Conservation (phyloP, 2,113 vertebrate species). For the Tyrannus savana region DNA sequence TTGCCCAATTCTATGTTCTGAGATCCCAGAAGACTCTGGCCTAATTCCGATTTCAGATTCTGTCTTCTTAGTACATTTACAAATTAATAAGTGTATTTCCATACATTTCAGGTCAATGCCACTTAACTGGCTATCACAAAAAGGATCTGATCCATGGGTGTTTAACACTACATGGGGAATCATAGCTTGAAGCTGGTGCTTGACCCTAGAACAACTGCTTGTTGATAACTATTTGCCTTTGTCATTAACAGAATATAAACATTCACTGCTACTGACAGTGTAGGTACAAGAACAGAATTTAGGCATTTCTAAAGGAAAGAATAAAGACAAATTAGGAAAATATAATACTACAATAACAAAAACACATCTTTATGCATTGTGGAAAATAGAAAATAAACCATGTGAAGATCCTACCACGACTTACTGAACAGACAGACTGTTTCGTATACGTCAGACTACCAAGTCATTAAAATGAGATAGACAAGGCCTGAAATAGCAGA, state of each 20-base stretch:
- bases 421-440: background rate
- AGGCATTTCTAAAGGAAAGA: background rate
- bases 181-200: background rate
- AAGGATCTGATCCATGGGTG: background rate
- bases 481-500: conserved; percentile 26
- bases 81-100: background rate
- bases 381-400: background rate
- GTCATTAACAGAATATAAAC: background rate
- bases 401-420: background rate
- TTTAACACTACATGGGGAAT: background rate
- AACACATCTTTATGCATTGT: background rate
- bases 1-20: background rate
- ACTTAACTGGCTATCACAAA: background rate
- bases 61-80: background rate
- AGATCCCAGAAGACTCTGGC: background rate
- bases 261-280: background rate
- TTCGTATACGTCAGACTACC: background rate
- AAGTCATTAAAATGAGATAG: conserved; percentile 17
- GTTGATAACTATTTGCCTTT: background rate
- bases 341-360: background rate
- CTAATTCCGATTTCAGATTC: conserved; percentile 2
- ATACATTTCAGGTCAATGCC: background rate
- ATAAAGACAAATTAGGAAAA: background rate
- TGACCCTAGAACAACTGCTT: background rate
- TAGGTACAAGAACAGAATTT: background rate